Conservation (phyloP, 2,888 invertebrate species). For the Drosophila falleni region DNA sequence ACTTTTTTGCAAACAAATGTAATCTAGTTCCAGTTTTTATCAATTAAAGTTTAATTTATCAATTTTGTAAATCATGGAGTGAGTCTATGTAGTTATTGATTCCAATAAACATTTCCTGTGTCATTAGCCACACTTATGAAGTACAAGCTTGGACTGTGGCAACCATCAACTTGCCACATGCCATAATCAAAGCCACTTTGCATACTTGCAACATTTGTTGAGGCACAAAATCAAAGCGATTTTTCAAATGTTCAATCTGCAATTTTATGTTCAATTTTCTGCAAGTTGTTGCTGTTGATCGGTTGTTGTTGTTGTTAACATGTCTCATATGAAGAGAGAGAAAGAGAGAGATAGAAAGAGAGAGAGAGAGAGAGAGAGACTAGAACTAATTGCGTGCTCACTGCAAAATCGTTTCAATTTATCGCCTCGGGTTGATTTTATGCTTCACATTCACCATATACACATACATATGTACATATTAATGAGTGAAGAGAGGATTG, state of each 20-base stretch:
- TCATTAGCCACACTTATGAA: conserved; percentile 27
- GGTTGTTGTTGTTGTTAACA: conserved; percentile 4
- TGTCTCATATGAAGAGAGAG: conserved; percentile 35
- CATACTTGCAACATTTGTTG: conserved; percentile 44
- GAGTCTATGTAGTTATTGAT: conserved; percentile 1
- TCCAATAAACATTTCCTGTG: conserved; percentile 10
- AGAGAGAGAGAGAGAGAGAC: conserved; percentile 28
- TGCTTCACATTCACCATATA: conserved; percentile 54
- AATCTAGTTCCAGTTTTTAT: not conserved
- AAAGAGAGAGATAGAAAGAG: not conserved
- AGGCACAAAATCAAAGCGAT: conserved; percentile 49
- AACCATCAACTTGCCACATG: not conserved
- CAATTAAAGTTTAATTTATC: not conserved
- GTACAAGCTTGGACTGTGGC: not conserved
- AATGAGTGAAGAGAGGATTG: conserved; percentile 52
- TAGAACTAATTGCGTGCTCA: conserved; percentile 80
- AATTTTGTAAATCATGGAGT: conserved; percentile 8
- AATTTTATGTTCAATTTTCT: conserved; percentile 58
- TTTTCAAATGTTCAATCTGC: conserved; percentile 61
- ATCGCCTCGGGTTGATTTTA: conserved; percentile 79
- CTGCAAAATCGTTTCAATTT: conserved; percentile 77
- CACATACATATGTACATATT: conserved; percentile 55
- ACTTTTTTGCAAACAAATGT: not conserved
- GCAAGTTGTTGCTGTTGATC: conserved; percentile 4
- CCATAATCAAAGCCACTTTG: conserved; percentile 29